Conservation (phyloP, 2,113 vertebrate species). For the Anoura caudifer region DNA sequence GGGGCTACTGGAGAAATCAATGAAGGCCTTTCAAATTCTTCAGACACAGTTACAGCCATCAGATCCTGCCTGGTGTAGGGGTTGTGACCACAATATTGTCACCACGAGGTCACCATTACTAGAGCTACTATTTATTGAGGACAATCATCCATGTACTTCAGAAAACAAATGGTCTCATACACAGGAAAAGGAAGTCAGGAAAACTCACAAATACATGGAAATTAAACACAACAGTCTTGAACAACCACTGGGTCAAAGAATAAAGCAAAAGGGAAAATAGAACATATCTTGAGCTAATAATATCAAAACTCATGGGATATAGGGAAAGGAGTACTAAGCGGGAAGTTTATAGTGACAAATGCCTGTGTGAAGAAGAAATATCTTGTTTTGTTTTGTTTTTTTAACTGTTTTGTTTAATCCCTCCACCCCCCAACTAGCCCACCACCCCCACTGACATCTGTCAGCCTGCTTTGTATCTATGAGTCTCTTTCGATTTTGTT, state of each 20-base stretch:
- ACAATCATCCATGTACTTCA: background rate
- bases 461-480: too few species aligned
- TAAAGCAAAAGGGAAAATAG: background rate
- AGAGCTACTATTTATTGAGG: background rate
- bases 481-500: too few species aligned
- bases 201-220: background rate
- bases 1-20: background rate
- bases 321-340: background rate
- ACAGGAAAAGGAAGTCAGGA: background rate
- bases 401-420: too few species aligned
- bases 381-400: too few species aligned
- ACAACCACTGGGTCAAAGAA: background rate
- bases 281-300: background rate
- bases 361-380: background rate
- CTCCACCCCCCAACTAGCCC: too few species aligned
- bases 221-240: background rate
- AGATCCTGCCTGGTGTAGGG: background rate
- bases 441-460: too few species aligned
- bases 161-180: background rate
- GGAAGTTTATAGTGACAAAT: background rate
- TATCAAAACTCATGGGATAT: background rate
- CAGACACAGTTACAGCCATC: background rate
- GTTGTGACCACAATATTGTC: background rate
- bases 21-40: background rate
- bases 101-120: background rate